Percentiles rank a stretch among this genome's conserved stretches.
phyloP scores from a whole-genome alignment of 2,113 vertebrate genomes.

The Numenius arquata region DNA sequence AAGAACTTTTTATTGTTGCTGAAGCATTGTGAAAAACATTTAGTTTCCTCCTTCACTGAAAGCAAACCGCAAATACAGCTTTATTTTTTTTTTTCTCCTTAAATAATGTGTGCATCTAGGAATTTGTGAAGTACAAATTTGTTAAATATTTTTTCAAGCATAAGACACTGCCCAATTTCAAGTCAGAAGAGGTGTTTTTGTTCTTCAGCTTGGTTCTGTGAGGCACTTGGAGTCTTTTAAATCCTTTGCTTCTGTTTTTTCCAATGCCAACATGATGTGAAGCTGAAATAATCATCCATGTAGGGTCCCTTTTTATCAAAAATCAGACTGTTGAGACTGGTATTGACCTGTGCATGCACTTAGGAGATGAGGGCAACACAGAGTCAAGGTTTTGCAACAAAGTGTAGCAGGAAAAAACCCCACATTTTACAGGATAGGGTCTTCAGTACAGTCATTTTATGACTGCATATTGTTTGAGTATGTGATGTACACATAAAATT shows the following conservation, averaged over 20 bases:
- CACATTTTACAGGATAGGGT: background rate
- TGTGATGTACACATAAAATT: fast-evolving
- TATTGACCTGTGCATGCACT: background rate
- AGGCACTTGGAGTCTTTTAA: background rate
- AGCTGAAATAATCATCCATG: background rate
- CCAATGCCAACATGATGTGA: background rate
- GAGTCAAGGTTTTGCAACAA: background rate
- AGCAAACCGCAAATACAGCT: background rate
- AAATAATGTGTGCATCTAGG: background rate
- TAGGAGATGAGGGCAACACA: background rate
- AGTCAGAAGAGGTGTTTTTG: background rate
- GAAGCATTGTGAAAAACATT: background rate
- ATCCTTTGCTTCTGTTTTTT: background rate
- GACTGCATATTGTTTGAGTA: background rate
- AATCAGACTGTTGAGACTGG: background rate
- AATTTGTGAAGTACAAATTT: background rate
- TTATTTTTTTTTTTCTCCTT: background rate
- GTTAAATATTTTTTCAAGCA: background rate
- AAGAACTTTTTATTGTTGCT: background rate
- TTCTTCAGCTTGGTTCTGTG: background rate
- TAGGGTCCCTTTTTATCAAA: background rate
- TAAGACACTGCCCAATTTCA: background rate
- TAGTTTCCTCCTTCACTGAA: background rate
- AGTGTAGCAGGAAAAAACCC: background rate
- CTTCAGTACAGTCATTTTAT: background rate